Percentiles rank a stretch among this genome's conserved stretches.
Evolutionary conservation across 2,797 vertebrate genomes (phyloP).

Genomic region (Oreochromis mossambicus): DNA sequence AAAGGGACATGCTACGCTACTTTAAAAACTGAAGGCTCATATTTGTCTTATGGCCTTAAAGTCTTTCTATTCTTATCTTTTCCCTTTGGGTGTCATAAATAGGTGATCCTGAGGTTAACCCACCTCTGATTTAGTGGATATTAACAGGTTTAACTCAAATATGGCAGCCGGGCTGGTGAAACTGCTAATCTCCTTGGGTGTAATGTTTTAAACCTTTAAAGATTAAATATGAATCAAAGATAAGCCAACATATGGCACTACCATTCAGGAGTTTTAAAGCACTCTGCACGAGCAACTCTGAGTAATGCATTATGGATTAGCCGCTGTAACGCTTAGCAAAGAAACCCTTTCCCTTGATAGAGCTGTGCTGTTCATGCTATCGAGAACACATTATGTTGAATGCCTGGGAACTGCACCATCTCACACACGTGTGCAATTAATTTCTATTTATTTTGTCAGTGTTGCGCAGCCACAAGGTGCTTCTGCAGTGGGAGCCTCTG

Average conservation of each 20-base stretch:
- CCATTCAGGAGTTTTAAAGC: conserved; percentile 9
- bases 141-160: background rate
- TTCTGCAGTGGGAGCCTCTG: conserved; percentile 34
- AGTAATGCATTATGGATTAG: conserved; percentile 41
- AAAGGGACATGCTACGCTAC: background rate
- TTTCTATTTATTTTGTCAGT: conserved; percentile 5
- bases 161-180: background rate
- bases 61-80: background rate
- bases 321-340: conserved; percentile 9
- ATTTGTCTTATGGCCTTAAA: background rate
- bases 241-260: background rate
- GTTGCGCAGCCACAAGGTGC: conserved; percentile 24
- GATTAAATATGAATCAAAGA: conserved; percentile 33
- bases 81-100: background rate
- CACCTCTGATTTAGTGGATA: background rate
- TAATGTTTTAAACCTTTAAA: background rate
- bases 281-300: conserved; percentile 7
- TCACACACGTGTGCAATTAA: background rate
- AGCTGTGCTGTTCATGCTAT: background rate
- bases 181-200: background rate
- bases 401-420: background rate
- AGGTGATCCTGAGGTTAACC: background rate
- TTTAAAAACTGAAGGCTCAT: background rate
- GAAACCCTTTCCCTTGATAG: background rate
- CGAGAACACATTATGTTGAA: conserved; percentile 12